Evolutionary conservation across 2,888 invertebrate genomes (phyloP).

Genomic region (Chymomyza procnemis): DNA sequence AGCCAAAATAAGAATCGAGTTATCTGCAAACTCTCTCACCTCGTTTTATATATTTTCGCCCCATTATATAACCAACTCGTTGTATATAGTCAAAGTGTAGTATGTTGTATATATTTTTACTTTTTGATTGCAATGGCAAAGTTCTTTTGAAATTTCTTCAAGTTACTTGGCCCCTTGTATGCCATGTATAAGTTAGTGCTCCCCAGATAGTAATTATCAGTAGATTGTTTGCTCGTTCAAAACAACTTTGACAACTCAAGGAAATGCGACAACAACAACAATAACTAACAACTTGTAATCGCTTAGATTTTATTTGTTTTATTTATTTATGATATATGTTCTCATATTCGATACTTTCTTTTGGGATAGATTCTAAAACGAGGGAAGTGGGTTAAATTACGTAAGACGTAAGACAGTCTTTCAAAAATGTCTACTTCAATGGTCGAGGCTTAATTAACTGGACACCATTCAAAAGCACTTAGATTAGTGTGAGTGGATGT

Average conservation of each 20-base stretch:
- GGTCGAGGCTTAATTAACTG: background rate
- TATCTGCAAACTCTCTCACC: too few species aligned
- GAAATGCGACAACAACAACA: conserved; percentile 36
- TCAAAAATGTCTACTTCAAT: background rate
- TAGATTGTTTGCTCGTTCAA: conserved; percentile 57
- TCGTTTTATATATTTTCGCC: too few species aligned
- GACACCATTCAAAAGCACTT: background rate
- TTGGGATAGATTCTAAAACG: background rate
- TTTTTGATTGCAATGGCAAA: background rate
- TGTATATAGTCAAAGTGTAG: background rate
- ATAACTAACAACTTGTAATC: conserved; percentile 58
- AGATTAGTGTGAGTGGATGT: background rate
- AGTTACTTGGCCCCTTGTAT: background rate
- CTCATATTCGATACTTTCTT: background rate
- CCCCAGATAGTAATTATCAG: conserved; percentile 73
- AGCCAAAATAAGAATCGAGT: too few species aligned
- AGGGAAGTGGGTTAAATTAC: background rate
- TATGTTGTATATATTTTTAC: background rate
- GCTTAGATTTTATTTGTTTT: conserved; percentile 65
- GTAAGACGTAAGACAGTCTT: background rate
- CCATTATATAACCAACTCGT: background rate
- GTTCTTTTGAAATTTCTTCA: conserved; percentile 1
- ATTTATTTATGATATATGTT: conserved; percentile 62
- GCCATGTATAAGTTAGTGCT: conserved; percentile 60
- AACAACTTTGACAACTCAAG: background rate